Conservation (phyloP, 2,888 invertebrate genomes). For the Xylota sylvarum region DNA sequence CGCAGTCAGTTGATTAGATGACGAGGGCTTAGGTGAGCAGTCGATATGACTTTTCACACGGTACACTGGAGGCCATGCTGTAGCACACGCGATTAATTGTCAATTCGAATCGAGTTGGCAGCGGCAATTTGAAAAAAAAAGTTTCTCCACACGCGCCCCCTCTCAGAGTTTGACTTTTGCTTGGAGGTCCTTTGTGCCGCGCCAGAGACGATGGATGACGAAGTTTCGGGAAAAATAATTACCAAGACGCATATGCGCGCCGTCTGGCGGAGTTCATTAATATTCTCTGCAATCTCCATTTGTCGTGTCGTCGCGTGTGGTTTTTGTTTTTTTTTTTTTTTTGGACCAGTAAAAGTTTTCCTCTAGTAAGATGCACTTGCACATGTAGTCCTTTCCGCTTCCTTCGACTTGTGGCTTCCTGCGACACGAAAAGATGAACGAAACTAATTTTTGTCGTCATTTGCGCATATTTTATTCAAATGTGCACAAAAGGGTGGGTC, state of each 20-base stretch:
- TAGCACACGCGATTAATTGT: slow-evolving; percentile 69
- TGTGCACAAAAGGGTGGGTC: slow-evolving; percentile 17
- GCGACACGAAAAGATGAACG: slow-evolving; percentile 45
- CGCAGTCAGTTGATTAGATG: slow-evolving; percentile 45
- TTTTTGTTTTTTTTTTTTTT: no score
- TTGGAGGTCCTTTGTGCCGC: slow-evolving; percentile 18
- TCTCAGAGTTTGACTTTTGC: slow-evolving; percentile 61
- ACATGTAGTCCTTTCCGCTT: slow-evolving; percentile 16
- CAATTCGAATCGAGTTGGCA: slow-evolving; percentile 73
- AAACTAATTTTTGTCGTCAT: slow-evolving; percentile 74
- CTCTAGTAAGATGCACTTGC: slow-evolving; percentile 56
- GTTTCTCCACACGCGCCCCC: slow-evolving; percentile 28
- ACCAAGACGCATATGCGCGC: slow-evolving; percentile 66
- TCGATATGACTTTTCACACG: slow-evolving; percentile 69
- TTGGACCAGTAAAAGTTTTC: slow-evolving; percentile 44
- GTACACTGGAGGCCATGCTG: not conserved
- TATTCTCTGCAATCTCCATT: slow-evolving; percentile 54
- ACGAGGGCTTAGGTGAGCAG: slow-evolving; percentile 43
- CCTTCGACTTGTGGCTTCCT: slow-evolving; percentile 5
- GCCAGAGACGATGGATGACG: slow-evolving; percentile 5
- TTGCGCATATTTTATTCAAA: slow-evolving; percentile 76
- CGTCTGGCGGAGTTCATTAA: slow-evolving; percentile 74
- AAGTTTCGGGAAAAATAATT: slow-evolving; percentile 64
- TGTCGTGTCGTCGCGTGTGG: slow-evolving; percentile 67
- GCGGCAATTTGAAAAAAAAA: slow-evolving; percentile 67